A percentile compares a stretch with the other conserved stretches of the same genome.
phyloP scores from a whole-genome alignment of 2,113 vertebrate species.

The Cyanoliseus patagonus region DNA sequence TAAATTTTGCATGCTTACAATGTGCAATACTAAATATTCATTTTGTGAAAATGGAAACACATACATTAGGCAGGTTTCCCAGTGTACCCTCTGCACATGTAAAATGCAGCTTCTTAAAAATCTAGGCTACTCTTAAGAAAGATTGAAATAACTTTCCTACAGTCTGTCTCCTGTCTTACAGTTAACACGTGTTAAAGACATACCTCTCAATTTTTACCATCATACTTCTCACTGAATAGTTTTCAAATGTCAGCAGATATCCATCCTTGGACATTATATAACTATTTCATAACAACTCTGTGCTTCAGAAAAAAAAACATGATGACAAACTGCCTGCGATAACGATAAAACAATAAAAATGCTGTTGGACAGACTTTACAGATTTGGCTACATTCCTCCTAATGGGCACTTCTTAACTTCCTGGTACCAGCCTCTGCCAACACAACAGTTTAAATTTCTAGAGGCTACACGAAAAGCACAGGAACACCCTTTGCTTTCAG shows the following conservation, averaged over 20 bases:
- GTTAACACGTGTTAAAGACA: slow-evolving; percentile 22
- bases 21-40: not conserved
- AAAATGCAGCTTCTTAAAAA: not conserved
- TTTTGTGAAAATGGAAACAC: not conserved
- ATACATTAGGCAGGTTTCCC: not conserved
- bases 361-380: not conserved
- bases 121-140: slow-evolving; percentile 13
- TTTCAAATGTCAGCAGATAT: slow-evolving; percentile 53
- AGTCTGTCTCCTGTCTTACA: slow-evolving; percentile 50
- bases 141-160: slow-evolving; percentile 36
- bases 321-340: not conserved
- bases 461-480: not conserved
- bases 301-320: not conserved
- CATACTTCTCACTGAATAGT: slow-evolving; percentile 48
- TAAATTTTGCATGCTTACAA: not conserved
- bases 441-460: not conserved
- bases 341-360: not conserved
- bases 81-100: not conserved
- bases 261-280: slow-evolving; percentile 49
- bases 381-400: not conserved
- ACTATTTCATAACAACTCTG: slow-evolving; percentile 55
- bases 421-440: not conserved
- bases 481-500: not conserved
- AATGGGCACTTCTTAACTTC: not conserved
- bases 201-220: slow-evolving; percentile 44